Evolutionary conservation across 2,113 vertebrate genomes (phyloP).

Genomic region (Crypturellus undulatus): DNA sequence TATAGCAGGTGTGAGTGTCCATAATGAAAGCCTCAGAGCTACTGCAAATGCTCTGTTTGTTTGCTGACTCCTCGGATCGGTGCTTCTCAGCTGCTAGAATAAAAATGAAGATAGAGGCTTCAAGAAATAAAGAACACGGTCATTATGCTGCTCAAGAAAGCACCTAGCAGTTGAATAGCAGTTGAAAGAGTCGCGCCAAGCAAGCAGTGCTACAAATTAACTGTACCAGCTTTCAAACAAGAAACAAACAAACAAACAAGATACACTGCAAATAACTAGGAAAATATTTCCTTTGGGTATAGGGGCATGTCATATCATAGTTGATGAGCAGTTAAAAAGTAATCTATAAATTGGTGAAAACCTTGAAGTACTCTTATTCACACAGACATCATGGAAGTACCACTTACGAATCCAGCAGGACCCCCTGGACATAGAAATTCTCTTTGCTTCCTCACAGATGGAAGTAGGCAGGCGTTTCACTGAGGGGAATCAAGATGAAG

Average conservation of each 20-base stretch:
- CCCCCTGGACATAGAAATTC: neutral
- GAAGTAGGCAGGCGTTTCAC: neutral
- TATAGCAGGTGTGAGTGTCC: neutral
- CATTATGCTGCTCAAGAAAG: neutral
- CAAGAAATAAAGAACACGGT: neutral
- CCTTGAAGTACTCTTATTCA: neutral
- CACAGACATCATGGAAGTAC: neutral
- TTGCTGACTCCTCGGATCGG: neutral
- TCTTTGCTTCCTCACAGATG: neutral
- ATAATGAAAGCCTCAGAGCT: neutral
- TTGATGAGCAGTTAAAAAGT: neutral
- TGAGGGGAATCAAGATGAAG: neutral
- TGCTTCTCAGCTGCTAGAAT: conserved; percentile 17
- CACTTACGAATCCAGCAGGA: neutral
- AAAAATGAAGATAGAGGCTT: neutral
- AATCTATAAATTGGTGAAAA: neutral
- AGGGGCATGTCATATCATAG: neutral
- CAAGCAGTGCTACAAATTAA: neutral
- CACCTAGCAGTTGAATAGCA: neutral
- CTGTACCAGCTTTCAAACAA: neutral
- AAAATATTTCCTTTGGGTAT: neutral
- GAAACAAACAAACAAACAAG: neutral
- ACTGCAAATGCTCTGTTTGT: neutral
- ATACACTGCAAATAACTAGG: neutral
- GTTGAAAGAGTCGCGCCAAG: neutral